Conservation (phyloP, 2,888 invertebrate species). For the Nysson spinosus region DNA sequence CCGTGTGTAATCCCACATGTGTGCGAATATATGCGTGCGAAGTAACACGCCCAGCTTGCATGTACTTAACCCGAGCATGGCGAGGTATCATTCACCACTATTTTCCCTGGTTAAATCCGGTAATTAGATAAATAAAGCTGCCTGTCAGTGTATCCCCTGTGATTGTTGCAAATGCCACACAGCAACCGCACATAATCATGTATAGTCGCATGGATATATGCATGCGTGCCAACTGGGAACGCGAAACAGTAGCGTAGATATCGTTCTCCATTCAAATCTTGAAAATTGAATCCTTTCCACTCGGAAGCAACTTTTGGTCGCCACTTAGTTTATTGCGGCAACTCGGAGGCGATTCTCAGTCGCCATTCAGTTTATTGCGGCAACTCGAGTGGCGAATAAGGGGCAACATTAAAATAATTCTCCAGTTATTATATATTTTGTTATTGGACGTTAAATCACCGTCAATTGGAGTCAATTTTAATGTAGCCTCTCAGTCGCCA, state of each 20-base stretch:
- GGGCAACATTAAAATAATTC: too few relatives aligned
- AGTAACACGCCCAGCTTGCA: constrained; percentile 37
- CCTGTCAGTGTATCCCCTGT: constrained; percentile 45
- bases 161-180: constrained; percentile 45
- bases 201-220: constrained; percentile 21
- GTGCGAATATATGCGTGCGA: constrained; percentile 6
- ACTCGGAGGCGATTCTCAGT: too few relatives aligned
- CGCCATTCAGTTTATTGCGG: too few relatives aligned
- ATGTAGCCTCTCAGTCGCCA: too few relatives aligned
- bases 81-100: constrained; percentile 43
- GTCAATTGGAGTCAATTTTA: too few relatives aligned
- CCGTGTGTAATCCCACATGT: constrained; percentile 19
- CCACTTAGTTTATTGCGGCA: too few relatives aligned
- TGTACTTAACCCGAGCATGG: constrained; percentile 37
- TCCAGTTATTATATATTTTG: too few relatives aligned
- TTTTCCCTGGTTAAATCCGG: constrained; percentile 56
- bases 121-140: constrained; percentile 63
- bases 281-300: too few relatives aligned
- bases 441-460: too few relatives aligned
- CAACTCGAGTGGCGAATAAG: too few relatives aligned
- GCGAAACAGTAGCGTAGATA: not conserved
- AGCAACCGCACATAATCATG: constrained; percentile 44
- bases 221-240: constrained; percentile 15
- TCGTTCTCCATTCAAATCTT: too few relatives aligned
- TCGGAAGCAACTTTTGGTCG: too few relatives aligned